Evolutionary conservation across 2,888 invertebrate genomes (phyloP).

Genomic region (Acanthacorydalis orientalis): DNA sequence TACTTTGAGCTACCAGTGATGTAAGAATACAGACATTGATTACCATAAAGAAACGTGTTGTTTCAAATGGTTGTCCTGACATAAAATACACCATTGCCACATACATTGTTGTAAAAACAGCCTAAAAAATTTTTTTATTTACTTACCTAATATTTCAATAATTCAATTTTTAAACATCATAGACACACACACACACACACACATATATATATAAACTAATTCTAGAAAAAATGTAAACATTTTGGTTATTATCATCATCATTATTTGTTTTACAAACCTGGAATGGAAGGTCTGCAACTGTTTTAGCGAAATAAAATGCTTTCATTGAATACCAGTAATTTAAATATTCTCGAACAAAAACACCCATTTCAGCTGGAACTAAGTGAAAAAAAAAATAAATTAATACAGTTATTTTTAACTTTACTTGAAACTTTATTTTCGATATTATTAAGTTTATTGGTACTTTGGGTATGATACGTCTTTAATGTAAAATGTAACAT

Average conservation of each 20-base stretch:
- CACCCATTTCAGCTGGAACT: slow-evolving; percentile 94
- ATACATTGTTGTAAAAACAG: slow-evolving; percentile 72
- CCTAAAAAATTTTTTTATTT: slow-evolving; percentile 33
- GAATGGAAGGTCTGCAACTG: slow-evolving; percentile 90
- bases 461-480: too few relatives aligned
- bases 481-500: too few relatives aligned
- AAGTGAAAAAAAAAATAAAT: slow-evolving; percentile 21
- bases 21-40: slow-evolving; percentile 61
- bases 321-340: slow-evolving; percentile 96
- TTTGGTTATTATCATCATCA: too few relatives aligned
- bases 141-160: slow-evolving; percentile 5
- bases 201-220: too few relatives aligned
- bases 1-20: slow-evolving; percentile 80
- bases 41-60: slow-evolving; percentile 66
- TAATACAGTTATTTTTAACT: not conserved
- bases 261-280: slow-evolving; percentile 43
- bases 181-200: too few relatives aligned
- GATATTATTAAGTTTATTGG: not conserved
- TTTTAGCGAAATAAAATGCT: slow-evolving; percentile 92
- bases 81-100: slow-evolving; percentile 87
- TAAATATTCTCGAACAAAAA: slow-evolving; percentile 85
- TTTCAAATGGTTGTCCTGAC: slow-evolving; percentile 87
- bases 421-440: not conserved
- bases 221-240: too few relatives aligned
- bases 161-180: too few relatives aligned